Evolutionary conservation across 2,113 vertebrate genomes (phyloP).

Genomic region (Halcyon senegalensis): DNA sequence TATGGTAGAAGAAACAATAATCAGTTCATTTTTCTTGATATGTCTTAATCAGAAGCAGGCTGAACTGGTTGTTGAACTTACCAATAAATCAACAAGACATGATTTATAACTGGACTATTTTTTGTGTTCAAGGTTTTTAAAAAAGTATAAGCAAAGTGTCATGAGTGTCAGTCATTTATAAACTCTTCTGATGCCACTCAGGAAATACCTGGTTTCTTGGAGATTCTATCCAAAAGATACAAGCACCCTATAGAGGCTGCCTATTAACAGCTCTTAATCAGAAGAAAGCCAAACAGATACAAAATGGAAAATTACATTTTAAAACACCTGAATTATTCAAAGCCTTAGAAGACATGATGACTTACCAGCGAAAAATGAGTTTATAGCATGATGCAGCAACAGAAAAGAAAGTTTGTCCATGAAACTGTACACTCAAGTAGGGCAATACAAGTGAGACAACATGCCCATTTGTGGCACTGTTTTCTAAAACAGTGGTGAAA

Average conservation of each 20-base stretch:
- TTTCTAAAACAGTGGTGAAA: neutral
- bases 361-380: neutral
- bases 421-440: neutral
- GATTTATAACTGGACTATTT: neutral
- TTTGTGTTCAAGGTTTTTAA: neutral
- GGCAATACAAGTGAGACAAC: neutral
- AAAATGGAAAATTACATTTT: neutral
- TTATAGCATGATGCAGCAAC: rapidly evolving
- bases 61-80: neutral
- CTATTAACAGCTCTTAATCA: neutral
- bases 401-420: neutral
- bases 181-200: neutral
- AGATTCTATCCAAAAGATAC: neutral
- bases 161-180: neutral
- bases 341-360: neutral
- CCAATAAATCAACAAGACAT: neutral
- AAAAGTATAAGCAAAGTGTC: neutral
- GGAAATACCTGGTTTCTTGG: neutral
- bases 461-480: neutral
- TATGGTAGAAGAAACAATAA: neutral
- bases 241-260: neutral
- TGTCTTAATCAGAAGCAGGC: neutral
- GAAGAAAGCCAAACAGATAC: neutral
- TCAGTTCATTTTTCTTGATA: neutral
- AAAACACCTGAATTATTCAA: neutral